Evolutionary conservation across 2,888 invertebrate species (phyloP), one percentile per base, ranked within the genome.

Genomic region (Carterocephalus palaemon): DNA sequence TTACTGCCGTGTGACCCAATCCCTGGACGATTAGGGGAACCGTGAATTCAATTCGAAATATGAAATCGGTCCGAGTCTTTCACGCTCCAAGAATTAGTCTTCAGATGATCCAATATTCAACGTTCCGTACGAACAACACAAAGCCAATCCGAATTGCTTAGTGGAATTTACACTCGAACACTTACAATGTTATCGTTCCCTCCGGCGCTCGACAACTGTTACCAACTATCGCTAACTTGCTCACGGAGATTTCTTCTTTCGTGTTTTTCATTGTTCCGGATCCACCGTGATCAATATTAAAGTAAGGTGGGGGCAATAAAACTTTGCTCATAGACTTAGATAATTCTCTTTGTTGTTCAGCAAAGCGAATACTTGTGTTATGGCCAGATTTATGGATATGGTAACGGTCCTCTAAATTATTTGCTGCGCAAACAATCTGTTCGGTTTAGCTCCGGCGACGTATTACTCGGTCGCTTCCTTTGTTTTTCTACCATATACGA

Each of bases 11-110:
- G 10, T 10, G 22, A 43, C 12, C n/a, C 28, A 43, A 16, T 36
- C 28, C 13, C 6, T 28, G 22, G 12, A 16, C 29, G 28, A 22
- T 22, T 36, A 28, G 22, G 16, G 22, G 9, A 22, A 22, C 28
- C 22, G 42, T 22, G 12, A 43, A 43, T 29, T 36, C 36, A 33
- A 43, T 28, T 34, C n/a, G n/a, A n/a, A 42, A 26, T 15, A 24
- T 17, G 22, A 36, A 43, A 29, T 19, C 9, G 28, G 13, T 13
- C 13, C 24, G 16, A 36, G 10, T 33, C 7, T 7, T 8, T 31
- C 8, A 26, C 15, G 24, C 24, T 41, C 8, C 17, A 40, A 40
- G 24, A 17, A 39, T 39, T 29, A 20, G 32, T 19, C 3, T 12
- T 41, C 17, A 24, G 23, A 12, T 12, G 16, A 7, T 9, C n/a